Percentiles rank a stretch among this genome's conserved stretches.
Conservation (phyloP, 1,140 invertebrate species). For the Halotydeus destructor region DNA sequence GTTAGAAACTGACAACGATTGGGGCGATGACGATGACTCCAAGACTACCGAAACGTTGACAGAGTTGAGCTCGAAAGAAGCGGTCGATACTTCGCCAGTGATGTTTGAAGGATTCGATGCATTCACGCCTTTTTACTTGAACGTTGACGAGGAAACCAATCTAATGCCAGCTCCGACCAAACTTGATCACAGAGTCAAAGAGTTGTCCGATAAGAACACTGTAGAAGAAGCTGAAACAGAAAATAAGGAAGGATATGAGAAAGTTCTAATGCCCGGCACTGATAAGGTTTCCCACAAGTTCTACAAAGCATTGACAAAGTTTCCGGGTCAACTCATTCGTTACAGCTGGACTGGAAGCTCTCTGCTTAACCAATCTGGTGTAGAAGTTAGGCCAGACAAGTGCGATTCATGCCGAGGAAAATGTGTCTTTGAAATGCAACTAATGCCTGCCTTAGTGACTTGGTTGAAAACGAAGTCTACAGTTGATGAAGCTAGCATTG, state of each 20-base stretch:
- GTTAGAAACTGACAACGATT: constrained; percentile 2
- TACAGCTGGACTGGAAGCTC: constrained; percentile 6
- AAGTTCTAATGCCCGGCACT: not conserved
- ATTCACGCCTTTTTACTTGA: constrained; percentile 7
- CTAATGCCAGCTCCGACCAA: not conserved
- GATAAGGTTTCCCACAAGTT: constrained; percentile 7
- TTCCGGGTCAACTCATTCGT: constrained; percentile 9
- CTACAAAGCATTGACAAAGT: constrained; percentile 5
- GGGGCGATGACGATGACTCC: not conserved
- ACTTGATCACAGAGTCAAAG: not conserved
- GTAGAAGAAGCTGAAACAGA: not conserved
- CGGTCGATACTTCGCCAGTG: not conserved
- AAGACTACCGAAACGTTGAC: not conserved
- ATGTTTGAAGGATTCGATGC: not conserved
- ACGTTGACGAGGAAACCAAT: constrained; percentile 6
- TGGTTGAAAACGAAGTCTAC: not conserved
- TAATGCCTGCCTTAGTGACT: constrained; percentile 9
- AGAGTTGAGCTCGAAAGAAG: not conserved
- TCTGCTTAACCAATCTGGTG: not conserved
- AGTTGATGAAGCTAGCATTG: not conserved
- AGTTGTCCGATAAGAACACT: constrained; percentile 2
- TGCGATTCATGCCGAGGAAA: not conserved
- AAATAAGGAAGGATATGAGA: constrained; percentile 6
- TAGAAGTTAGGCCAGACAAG: no score
- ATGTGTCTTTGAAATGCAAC: constrained; percentile 7